Evolutionary conservation across 2,888 invertebrate species (phyloP).

Genomic region (Hypercompe scribonia): DNA sequence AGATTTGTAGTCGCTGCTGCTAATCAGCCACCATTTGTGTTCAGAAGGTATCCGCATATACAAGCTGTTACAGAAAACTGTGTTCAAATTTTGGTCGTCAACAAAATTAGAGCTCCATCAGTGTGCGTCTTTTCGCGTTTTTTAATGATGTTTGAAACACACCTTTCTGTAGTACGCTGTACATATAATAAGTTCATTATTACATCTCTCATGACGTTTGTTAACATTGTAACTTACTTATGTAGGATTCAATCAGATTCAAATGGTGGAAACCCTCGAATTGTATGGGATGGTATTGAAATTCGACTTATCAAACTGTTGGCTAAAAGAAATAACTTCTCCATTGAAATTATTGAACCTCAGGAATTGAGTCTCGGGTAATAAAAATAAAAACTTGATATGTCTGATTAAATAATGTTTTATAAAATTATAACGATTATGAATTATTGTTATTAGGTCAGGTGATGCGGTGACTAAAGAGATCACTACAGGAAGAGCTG

Average conservation of each 20-base stretch:
- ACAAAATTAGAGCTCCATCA: too few species aligned
- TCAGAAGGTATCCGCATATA: conserved; percentile 83
- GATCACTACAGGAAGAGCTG: conserved; percentile 84
- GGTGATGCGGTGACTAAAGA: conserved; percentile 88
- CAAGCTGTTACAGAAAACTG: too few species aligned
- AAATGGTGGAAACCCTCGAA: conserved; percentile 79
- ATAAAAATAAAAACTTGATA: conserved; percentile 20
- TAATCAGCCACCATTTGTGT: conserved; percentile 91
- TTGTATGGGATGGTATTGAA: conserved; percentile 92
- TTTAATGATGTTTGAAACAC: too few species aligned
- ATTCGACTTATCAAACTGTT: conserved; percentile 88
- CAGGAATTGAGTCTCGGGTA: conserved; percentile 74
- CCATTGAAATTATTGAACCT: conserved; percentile 89
- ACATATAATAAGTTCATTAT: neutral
- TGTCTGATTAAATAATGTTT: neutral
- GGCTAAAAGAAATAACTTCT: conserved; percentile 89
- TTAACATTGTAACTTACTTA: conserved; percentile 12
- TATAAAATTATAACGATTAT: neutral
- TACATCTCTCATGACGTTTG: neutral
- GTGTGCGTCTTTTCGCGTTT: too few species aligned
- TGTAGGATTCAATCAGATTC: conserved; percentile 74
- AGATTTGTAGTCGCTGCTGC: conserved; percentile 90
- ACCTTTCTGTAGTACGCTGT: neutral
- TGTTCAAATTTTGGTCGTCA: too few species aligned
- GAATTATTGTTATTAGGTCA: conserved; percentile 71